Evolutionary conservation across 2,888 invertebrate species (phyloP), one percentile per base, ranked within the genome.

Genomic region (Hyppa rectilinea): DNA sequence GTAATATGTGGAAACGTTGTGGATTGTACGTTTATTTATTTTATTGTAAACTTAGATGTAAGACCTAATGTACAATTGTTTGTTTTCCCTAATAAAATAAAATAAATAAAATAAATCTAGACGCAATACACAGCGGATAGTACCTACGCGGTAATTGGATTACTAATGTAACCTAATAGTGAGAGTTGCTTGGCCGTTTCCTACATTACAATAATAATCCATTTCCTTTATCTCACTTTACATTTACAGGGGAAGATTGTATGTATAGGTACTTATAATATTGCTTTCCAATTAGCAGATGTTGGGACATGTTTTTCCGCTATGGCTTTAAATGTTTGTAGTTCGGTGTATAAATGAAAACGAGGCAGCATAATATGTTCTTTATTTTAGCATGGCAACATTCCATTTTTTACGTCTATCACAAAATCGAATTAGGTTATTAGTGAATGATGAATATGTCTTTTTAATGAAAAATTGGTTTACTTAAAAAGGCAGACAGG

Each of bases 131-230:
- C 17, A 34, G 34, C 49, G 61, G 45, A 52, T 52, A 47, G 76
- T 23, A 34, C n/a, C n/a, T n/a, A n/a, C 26, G 76, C 23, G 26
- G 56, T 75, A 50, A 66, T 71, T 78, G 71, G 34, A 67, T 78
- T 60, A 65, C 78, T 56, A 65, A 78, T 76, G 72, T 69, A 83
- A 76, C 73, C 61, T 73, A 73, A 75, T 74, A 78, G 75, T 65
- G 64, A 62, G 61, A 70, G 75, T 65, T 59, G 53, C 36, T 26
- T 64, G 34, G 40, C 67, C 34, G n/a, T 73, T 73, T 78, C 78
- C 78, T 78, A 67, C 53, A 63, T 78, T 62, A 77, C n/a, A 49
- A 49, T 73, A 78, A 67, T 79, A 69, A 75, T 79, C 58, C 59
- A 47, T 64, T 79, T 69, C 79, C 78, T 70, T 40, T 45, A 70